Evolutionary conservation across 2,113 vertebrate genomes (phyloP), one percentile per base, ranked within the genome.

Genomic region (Todiramphus saurophagus): DNA sequence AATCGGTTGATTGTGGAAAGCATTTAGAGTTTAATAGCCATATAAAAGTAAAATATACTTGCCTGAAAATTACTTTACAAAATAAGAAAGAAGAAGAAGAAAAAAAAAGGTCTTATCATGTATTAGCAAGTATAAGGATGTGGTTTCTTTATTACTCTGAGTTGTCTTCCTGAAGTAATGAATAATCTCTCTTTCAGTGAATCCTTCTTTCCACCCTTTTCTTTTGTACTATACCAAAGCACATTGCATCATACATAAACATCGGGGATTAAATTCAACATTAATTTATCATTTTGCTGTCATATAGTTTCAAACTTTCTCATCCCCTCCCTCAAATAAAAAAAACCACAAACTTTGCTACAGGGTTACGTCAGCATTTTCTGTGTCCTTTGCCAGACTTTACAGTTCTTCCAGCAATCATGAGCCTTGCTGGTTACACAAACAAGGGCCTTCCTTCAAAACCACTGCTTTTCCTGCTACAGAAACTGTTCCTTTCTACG

Each of bases 31-130:
- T 94, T 62, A 92, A 93, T 43, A 63, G 37, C 35, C 59, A 31
- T 62, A 87, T 33, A 79, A 68, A 91, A 93, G 44, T 78, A 87
- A 85, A 90, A 93, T 37, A 84, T 16, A 94, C 35, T 74, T 83
- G 59, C 16, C 68, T 89, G 76, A 86, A 60, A 92, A 79, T 62
- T 69, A 90, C 59, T 75, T 41, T 3, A 23, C 21, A 81, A 72
- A 50, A 80, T 51, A 51, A 69, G 28, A 50, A 51, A 41, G 41
- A 41, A 41, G 41, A 41, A 41, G 10, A 53, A 53, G 9, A 53
- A 28, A 58, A 9, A 58, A 24, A 73, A 74, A 37, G 35, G 25
- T 33, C 35, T 88, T 24, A 59, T 14, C 19, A 77, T 59, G 7
- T 50, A 56, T 81, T 33, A 58, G 27, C 69, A 84, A 75, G 67